phyloP scores from a whole-genome alignment of 2,113 vertebrate species.

The Dendropsophus ebraccatus region DNA sequence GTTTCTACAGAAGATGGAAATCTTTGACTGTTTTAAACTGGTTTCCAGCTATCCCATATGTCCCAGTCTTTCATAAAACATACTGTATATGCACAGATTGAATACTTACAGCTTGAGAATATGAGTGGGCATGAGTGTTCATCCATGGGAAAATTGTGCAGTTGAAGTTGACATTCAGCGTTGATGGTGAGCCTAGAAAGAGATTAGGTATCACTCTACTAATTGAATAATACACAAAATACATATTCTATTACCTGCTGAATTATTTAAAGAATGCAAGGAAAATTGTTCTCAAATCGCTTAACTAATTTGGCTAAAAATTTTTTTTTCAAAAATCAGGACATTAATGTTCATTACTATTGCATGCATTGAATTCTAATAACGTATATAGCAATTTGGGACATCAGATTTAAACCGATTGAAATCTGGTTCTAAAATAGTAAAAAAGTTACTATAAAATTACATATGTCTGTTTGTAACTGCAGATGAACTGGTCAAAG shows the following conservation, averaged over 20 bases:
- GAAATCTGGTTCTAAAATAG: background rate
- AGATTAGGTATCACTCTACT: constrained; percentile 21
- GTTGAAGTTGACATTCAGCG: constrained; percentile 90
- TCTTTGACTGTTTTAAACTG: too few relatives aligned
- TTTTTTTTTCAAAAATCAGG: too few relatives aligned
- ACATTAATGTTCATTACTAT: too few relatives aligned
- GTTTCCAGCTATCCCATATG: too few relatives aligned
- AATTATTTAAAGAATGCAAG: background rate
- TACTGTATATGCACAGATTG: background rate
- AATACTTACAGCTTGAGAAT: constrained; percentile 98
- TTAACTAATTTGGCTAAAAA: background rate
- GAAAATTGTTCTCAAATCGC: too few relatives aligned
- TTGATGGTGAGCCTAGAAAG: constrained; percentile 89
- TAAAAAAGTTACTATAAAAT: background rate
- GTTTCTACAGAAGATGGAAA: too few relatives aligned
- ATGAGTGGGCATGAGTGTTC: constrained; percentile 95
- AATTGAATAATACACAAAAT: background rate
- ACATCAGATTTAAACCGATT: background rate
- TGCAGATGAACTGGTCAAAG: background rate
- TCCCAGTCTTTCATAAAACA: too few relatives aligned
- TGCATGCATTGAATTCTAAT: too few relatives aligned
- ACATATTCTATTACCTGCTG: background rate
- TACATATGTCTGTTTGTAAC: background rate
- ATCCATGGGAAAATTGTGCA: constrained; percentile 97
- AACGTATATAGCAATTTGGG: background rate